Evolutionary conservation across 2,888 invertebrate genomes (phyloP).

Genomic region (Holacanthella duospinosa): DNA sequence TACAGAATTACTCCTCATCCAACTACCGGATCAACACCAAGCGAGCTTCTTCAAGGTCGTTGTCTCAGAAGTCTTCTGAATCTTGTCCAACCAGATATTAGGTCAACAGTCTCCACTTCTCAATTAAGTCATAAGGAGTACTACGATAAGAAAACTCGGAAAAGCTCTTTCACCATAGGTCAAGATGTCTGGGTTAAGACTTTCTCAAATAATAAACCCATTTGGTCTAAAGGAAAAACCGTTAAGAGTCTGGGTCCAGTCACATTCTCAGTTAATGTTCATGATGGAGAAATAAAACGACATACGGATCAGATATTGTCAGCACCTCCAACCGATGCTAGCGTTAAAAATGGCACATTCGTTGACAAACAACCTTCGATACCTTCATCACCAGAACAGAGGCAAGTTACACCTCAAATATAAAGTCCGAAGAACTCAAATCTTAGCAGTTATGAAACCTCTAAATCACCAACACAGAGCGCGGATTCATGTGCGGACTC

Average conservation of each 20-base stretch:
- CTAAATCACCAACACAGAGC: too few relatives aligned
- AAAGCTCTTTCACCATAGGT: not conserved
- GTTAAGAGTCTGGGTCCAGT: conserved; percentile 8
- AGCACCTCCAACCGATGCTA: too few relatives aligned
- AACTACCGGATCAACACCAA: conserved; percentile 13
- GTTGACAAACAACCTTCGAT: too few relatives aligned
- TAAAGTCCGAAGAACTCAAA: too few relatives aligned
- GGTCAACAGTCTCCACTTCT: not conserved
- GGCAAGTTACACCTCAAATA: too few relatives aligned
- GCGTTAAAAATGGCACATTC: too few relatives aligned
- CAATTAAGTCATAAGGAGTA: conserved; percentile 10
- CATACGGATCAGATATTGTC: too few relatives aligned
- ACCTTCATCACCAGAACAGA: too few relatives aligned
- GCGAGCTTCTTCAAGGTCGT: conserved; percentile 12
- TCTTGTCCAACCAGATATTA: conserved; percentile 7
- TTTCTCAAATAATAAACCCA: conserved; percentile 9
- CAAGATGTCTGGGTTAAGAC: conserved; percentile 14
- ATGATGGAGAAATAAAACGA: not conserved
- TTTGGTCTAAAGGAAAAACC: conserved; percentile 16
- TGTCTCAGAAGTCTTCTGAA: conserved; percentile 9
- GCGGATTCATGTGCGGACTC: too few relatives aligned
- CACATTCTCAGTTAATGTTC: conserved; percentile 9
- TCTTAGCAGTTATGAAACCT: too few relatives aligned
- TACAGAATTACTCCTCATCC: conserved; percentile 16
- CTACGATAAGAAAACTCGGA: conserved; percentile 9